These are phyloP conservation scores for Heterochromis multidens DNA, from an alignment of 2,113 vertebrate genomes.

Conservation along the genomic window DNA sequence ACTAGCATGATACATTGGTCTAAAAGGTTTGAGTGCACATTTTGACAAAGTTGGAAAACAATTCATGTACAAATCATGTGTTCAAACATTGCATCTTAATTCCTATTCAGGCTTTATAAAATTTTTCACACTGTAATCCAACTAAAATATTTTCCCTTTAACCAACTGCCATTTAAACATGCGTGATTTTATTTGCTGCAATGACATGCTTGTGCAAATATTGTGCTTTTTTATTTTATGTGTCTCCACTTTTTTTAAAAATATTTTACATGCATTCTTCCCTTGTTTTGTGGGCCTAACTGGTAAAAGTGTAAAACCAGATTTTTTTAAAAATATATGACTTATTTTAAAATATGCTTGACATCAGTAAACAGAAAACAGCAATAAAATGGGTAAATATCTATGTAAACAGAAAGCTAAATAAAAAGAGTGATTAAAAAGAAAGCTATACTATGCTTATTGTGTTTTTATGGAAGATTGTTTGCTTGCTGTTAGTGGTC, in stretches of 20 bases:
- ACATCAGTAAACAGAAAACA: background rate
- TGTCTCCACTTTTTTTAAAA: background rate
- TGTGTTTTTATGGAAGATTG: background rate
- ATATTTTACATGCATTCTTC: background rate
- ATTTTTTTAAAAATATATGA: background rate
- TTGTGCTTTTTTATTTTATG: background rate
- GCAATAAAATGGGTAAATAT: background rate
- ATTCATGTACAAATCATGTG: background rate
- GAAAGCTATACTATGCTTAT: background rate
- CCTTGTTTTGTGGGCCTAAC: background rate
- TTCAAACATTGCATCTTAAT: background rate
- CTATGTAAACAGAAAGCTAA: conserved; percentile 4
- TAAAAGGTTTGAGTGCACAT: background rate
- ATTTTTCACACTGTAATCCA: conserved; percentile 7
- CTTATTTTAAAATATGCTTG: background rate
- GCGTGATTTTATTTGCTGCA: background rate
- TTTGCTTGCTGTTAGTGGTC: background rate
- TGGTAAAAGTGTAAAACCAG: background rate
- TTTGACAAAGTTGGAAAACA: background rate
- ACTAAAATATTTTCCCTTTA: conserved; percentile 37
- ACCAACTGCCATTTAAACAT: conserved; percentile 16
- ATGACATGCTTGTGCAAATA: background rate
- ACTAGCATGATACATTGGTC: background rate
- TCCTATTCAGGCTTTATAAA: background rate
- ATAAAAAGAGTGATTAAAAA: conserved; percentile 42